Conservation (phyloP, 2,113 vertebrate genomes). For the Pipa parva region DNA sequence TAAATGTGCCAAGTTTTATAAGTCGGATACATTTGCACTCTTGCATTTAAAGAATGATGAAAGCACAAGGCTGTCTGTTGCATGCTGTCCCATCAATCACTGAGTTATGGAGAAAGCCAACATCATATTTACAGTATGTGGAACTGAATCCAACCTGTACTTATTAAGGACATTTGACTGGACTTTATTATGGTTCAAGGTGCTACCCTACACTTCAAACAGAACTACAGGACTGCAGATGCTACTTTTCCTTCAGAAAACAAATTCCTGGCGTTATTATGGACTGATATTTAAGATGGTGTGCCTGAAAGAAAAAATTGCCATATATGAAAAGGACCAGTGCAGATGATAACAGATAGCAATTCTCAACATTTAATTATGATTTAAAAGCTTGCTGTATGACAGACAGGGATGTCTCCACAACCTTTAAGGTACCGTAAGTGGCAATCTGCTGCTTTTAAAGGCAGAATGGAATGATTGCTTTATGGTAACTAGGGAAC, state of each 20-base stretch:
- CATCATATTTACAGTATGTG: neutral
- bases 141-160: neutral
- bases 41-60: constrained; percentile 61
- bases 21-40: constrained; percentile 66
- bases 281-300: neutral
- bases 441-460: neutral
- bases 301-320: neutral
- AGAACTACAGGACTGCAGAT: neutral
- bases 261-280: neutral
- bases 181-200: neutral
- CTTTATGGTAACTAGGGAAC: constrained; percentile 16
- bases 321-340: neutral
- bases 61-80: constrained; percentile 70
- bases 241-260: neutral
- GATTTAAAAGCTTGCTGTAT: constrained; percentile 2
- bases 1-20: constrained; percentile 74
- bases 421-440: constrained; percentile 5
- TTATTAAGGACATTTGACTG: neutral
- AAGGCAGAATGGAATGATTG: constrained; percentile 3
- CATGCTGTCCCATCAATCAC: constrained; percentile 24
- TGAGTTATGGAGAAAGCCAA: neutral
- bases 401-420: constrained; percentile 10
- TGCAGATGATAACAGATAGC: neutral
- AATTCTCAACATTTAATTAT: neutral
- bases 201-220: neutral